These are phyloP conservation scores for Zalophus californianus DNA, from an alignment of 2,797 vertebrate species.

Conservation along the genomic window DNA sequence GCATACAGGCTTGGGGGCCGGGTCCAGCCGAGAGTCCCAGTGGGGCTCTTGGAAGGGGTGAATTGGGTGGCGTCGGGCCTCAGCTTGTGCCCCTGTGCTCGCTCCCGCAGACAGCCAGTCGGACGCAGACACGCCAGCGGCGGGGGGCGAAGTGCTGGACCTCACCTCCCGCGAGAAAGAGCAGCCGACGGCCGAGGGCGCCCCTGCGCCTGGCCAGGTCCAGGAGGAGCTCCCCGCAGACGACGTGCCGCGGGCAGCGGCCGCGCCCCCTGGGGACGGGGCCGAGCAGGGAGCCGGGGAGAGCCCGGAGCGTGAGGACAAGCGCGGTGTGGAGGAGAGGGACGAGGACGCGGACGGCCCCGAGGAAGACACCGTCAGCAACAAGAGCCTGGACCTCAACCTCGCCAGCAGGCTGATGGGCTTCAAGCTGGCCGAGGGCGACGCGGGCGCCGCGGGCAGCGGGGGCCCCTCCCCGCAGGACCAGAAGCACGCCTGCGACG, in stretches of 20 bases:
- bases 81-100: conserved; percentile 76
- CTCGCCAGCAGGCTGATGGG: conserved; percentile 97
- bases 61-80: not conserved
- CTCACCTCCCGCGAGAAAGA: conserved; percentile 87
- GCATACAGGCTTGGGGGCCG: not conserved
- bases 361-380: conserved; percentile 94
- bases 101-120: conserved; percentile 93
- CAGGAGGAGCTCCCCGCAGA: not conserved
- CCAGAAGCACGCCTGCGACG: conserved; percentile 91
- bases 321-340: conserved; percentile 71
- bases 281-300: conserved; percentile 67
- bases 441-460: conserved; percentile 73
- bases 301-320: conserved; percentile 70
- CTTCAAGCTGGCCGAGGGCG: conserved; percentile 92
- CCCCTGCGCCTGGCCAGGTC: not conserved
- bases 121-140: conserved; percentile 88
- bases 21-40: not conserved
- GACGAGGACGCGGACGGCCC: conserved; percentile 88
- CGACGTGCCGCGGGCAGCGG: not conserved
- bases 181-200: not conserved
- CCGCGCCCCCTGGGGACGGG: not conserved
- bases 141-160: conserved; percentile 89
- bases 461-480: conserved; percentile 76
- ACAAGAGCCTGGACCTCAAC: conserved; percentile 97
- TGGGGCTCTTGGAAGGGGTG: not conserved